Conservation (phyloP, 2,113 vertebrate species). For the Castor canadensis region DNA sequence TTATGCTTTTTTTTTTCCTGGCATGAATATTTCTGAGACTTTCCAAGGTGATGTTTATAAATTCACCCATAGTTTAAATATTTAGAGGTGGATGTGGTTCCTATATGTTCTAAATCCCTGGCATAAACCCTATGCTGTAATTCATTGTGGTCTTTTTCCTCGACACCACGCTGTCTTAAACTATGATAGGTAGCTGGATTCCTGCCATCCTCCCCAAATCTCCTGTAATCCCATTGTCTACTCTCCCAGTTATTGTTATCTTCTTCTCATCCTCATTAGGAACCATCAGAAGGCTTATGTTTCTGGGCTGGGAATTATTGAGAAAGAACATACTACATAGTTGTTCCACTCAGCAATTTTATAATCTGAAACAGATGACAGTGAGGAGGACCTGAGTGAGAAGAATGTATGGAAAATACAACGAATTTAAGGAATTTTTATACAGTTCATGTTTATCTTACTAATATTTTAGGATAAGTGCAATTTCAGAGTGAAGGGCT, state of each 20-base stretch:
- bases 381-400: not conserved
- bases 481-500: constrained; percentile 34
- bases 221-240: not conserved
- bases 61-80: not conserved
- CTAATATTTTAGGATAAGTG: not conserved
- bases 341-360: not conserved
- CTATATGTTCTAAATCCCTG: not conserved
- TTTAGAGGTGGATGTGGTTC: not conserved
- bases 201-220: not conserved
- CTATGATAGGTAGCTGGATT: not conserved
- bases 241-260: not conserved
- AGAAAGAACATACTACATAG: not conserved
- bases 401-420: not conserved
- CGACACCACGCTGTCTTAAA: not conserved
- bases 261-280: not conserved
- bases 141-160: not conserved
- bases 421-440: not conserved
- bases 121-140: not conserved
- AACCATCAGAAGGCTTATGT: not conserved
- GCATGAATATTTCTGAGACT: not conserved
- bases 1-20: not conserved
- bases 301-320: not conserved
- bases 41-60: not conserved
- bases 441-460: not conserved
- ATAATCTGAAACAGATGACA: constrained; percentile 31